Percentiles rank a stretch among this genome's conserved stretches.
phyloP scores from a whole-genome alignment of 1,140 invertebrate species.

The Cecropterus lyciades region DNA sequence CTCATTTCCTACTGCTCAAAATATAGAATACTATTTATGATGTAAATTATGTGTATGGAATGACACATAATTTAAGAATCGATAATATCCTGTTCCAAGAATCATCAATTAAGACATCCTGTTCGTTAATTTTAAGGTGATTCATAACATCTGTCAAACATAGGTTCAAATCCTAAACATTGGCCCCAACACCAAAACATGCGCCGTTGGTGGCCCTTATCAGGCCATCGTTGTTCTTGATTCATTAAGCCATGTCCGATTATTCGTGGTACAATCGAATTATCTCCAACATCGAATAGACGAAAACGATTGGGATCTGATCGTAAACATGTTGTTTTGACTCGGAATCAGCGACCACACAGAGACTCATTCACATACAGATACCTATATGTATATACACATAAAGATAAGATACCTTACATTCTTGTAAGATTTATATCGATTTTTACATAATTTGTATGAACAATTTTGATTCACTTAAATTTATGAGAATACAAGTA shows the following conservation, averaged over 20 bases:
- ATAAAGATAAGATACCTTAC: too few species aligned
- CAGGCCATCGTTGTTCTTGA: slow-evolving; percentile 53
- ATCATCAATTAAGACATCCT: too few species aligned
- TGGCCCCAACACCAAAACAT: slow-evolving; percentile 17
- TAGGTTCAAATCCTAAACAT: slow-evolving; percentile 12
- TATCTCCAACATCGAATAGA: slow-evolving; percentile 53
- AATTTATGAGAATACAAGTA: too few species aligned
- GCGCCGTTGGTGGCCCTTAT: slow-evolving; percentile 56
- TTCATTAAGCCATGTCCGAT: slow-evolving; percentile 59
- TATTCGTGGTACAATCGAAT: slow-evolving; percentile 52
- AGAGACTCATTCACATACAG: slow-evolving; percentile 22
- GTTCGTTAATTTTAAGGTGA: neutral
- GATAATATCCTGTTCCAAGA: too few species aligned
- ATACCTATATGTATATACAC: slow-evolving; percentile 28
- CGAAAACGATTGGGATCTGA: slow-evolving; percentile 43
- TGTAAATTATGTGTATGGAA: too few species aligned
- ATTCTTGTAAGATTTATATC: too few species aligned
- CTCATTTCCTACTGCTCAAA: too few species aligned
- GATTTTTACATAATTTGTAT: too few species aligned
- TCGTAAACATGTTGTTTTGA: slow-evolving; percentile 50
- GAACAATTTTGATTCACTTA: too few species aligned
- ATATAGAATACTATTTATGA: too few species aligned
- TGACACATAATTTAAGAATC: too few species aligned
- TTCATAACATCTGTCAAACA: slow-evolving; percentile 16
- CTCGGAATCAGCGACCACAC: slow-evolving; percentile 22